Evolutionary conservation across 2,888 invertebrate species (phyloP), one percentile per base, ranked within the genome.

Genomic region (Sinohyriopsis cumingii): DNA sequence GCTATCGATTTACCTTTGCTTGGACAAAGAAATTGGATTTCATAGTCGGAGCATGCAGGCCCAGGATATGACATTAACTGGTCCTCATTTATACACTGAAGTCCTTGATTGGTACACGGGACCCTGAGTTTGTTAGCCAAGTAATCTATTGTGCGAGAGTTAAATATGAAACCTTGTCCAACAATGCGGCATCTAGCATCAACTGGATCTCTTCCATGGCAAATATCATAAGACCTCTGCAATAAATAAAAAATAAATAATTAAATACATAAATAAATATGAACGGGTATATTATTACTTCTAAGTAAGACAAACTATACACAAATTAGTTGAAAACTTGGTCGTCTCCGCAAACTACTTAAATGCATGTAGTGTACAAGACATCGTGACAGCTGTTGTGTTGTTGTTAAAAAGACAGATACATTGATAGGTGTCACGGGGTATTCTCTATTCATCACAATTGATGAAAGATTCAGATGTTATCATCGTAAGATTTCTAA

Each of bases 21-120:
- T 28, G 75, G 54, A 53, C 77, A 77, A 66, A 75, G 73, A 55
- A 77, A 77, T 55, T 70, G 69, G 57, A 77, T 73, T 25, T 71
- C 67, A 60, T 77, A 77, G 57, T 77, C 69, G 9, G 61, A 33
- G 24, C 77, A 77, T 54, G 67, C 71, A 5, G 59, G 59, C 7
- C 67, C 67, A 5, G n/a, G 33, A 20, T 5, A 24, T 45, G 7
- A 33, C 2, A 12, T 12, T 22, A 12, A 7, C 55, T 77, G 77
- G 59, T 75, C 73, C n/a, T 24, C 28, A 28, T 73, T 71, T 25
- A 67, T 60, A 56, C 77, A 77, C 12, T 70, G 5, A 12, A 77
- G 33, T 7, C 77, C 77, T 22, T 59, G 19, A 7, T 62, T 69
- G 18, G 71, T 75, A 63, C 77, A 77, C 5, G 73, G 73, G 5